Evolutionary conservation across 37 sponge, comb jelly and placozoan genomes (phyloP).

Genomic region (Aplysina aerophoba): DNA sequence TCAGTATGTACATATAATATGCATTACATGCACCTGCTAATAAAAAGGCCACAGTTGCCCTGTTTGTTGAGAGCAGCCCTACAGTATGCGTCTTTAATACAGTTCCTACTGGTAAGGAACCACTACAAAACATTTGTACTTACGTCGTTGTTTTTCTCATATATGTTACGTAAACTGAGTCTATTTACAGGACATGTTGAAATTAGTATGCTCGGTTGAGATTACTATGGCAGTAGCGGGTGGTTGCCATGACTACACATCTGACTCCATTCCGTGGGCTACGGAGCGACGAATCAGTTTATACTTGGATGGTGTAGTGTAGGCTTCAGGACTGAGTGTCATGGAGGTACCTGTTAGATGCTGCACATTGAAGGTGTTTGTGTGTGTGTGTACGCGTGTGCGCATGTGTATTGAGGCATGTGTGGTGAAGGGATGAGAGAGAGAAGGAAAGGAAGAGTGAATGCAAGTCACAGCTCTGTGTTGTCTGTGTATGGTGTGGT

Average conservation of each 20-base stretch:
- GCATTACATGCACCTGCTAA: not conserved
- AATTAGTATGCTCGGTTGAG: too few species aligned
- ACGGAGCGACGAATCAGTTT: constrained; percentile 11
- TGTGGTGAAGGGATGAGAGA: not conserved
- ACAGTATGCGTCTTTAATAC: too few species aligned
- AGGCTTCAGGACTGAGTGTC: not conserved
- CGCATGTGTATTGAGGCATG: not conserved
- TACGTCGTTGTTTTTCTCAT: too few species aligned
- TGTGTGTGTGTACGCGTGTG: constrained; percentile 21
- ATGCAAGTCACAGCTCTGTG: too few species aligned
- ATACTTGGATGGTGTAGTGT: constrained; percentile 7
- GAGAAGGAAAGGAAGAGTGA: not conserved
- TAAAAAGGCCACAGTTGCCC: constrained; percentile 29
- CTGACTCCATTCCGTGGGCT: constrained; percentile 16
- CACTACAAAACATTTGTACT: too few species aligned
- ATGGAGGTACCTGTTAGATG: not conserved
- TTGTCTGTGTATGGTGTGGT: too few species aligned
- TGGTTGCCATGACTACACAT: constrained; percentile 5
- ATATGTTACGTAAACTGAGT: too few species aligned
- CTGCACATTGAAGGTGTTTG: constrained; percentile 6
- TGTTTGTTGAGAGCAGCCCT: not conserved
- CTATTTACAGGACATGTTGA: too few species aligned
- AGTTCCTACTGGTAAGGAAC: too few species aligned
- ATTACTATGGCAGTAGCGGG: too few species aligned
- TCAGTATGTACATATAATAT: too few species aligned